Conservation (phyloP, 2,888 invertebrate species). For the Xylota sylvarum region DNA sequence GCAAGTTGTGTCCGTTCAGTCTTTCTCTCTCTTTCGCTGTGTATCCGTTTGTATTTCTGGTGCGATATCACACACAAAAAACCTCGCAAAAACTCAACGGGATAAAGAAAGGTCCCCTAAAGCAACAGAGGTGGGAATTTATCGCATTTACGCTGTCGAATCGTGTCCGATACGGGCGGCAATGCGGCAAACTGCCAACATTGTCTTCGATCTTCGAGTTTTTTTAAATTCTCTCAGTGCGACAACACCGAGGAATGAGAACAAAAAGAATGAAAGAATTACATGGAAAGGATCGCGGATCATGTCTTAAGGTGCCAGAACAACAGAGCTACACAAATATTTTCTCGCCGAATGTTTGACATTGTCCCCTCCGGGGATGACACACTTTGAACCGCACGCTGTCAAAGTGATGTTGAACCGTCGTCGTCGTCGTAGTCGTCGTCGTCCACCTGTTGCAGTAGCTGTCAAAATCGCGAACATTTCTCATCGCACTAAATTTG, state of each 20-base stretch:
- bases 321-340: constrained; percentile 39
- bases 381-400: constrained; percentile 56
- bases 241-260: constrained; percentile 30
- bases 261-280: constrained; percentile 13
- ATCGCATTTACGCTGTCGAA: constrained; percentile 65
- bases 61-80: constrained; percentile 58
- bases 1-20: constrained; percentile 63
- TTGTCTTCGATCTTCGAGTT: constrained; percentile 46
- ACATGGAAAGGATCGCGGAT: constrained; percentile 33
- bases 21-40: constrained; percentile 10
- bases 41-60: constrained; percentile 19
- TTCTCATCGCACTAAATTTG: constrained; percentile 73
- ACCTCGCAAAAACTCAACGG: constrained; percentile 24
- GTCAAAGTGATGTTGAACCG: constrained; percentile 22
- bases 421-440: not conserved
- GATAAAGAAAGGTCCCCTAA: constrained; percentile 38
- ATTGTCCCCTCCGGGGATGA: constrained; percentile 38
- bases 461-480: constrained; percentile 32
- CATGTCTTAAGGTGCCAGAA: constrained; percentile 44
- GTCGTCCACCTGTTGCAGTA: constrained; percentile 68
- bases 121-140: constrained; percentile 51
- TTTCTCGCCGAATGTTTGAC: constrained; percentile 10
- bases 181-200: constrained; percentile 54
- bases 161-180: constrained; percentile 49
- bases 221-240: constrained; percentile 29